These are phyloP conservation scores for Cavia porcellus DNA, from an alignment of 2,113 vertebrate genomes.

Conservation along the genomic window DNA sequence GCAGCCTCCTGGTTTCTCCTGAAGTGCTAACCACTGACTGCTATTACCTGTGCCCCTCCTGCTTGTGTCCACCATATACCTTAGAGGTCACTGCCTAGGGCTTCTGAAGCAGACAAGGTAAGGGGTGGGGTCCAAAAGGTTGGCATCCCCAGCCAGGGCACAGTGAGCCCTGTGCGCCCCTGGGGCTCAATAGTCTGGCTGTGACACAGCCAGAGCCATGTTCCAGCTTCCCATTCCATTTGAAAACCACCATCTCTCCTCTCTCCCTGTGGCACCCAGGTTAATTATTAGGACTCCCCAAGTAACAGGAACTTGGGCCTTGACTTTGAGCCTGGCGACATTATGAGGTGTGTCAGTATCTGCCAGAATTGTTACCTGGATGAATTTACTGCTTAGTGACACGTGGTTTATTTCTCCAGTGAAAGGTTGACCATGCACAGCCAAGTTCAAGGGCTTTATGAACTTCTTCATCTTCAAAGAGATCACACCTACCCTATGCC, in stretches of 20 bases:
- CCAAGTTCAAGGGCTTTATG: slow-evolving; percentile 17
- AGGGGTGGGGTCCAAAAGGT: not conserved
- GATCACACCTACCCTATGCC: not conserved
- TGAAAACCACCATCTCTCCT: not conserved
- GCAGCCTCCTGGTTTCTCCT: not conserved
- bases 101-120: not conserved
- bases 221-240: rapidly evolving
- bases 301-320: slow-evolving; percentile 36
- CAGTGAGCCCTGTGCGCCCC: not conserved
- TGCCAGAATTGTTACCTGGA: not conserved
- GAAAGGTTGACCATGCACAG: not conserved
- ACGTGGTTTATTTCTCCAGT: not conserved
- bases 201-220: rapidly evolving
- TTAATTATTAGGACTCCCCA: not conserved
- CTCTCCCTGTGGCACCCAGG: not conserved
- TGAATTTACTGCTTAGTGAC: not conserved
- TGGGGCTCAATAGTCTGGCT: slow-evolving; percentile 51
- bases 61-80: not conserved
- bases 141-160: not conserved
- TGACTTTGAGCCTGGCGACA: not conserved
- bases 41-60: not conserved
- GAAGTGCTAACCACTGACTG: not conserved
- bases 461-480: not conserved
- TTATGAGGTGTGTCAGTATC: not conserved
- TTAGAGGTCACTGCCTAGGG: not conserved